Evolutionary conservation across 1,140 invertebrate genomes (phyloP).

Genomic region (Penaeus chinensis): DNA sequence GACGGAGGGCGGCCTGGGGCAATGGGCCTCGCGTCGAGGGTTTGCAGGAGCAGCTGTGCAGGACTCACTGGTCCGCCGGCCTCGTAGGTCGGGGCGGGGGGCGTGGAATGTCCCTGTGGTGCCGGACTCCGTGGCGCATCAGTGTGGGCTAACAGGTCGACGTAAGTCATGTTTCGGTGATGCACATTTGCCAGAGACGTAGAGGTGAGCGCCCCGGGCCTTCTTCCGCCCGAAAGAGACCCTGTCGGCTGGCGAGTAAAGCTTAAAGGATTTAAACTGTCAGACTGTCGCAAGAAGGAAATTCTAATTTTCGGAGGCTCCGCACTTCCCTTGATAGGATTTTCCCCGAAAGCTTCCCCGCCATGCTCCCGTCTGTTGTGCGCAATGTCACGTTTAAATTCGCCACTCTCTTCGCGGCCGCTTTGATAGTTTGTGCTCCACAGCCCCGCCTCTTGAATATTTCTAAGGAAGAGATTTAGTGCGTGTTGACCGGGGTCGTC

Average conservation of each 20-base stretch:
- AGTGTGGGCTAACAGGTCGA: background rate
- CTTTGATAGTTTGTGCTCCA: no score
- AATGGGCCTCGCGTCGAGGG: background rate
- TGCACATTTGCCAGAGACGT: slow-evolving; percentile 34
- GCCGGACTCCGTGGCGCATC: background rate
- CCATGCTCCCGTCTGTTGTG: no score
- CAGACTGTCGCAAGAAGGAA: background rate
- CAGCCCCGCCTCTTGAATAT: no score
- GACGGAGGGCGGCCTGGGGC: slow-evolving; percentile 34
- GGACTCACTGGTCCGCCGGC: slow-evolving; percentile 22
- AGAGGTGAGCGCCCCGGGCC: slow-evolving; percentile 18
- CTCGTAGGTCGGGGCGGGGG: background rate
- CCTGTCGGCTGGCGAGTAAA: background rate
- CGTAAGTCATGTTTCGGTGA: slow-evolving; percentile 12
- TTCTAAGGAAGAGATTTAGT: no score
- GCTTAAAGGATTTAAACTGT: slow-evolving; percentile 26
- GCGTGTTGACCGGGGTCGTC: no score
- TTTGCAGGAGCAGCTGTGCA: slow-evolving; percentile 20
- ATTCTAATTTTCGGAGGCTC: background rate
- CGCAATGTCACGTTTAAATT: no score
- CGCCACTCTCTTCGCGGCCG: no score
- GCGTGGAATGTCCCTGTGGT: background rate
- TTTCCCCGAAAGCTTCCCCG: no score
- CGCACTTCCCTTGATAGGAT: no score
- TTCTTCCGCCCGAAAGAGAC: background rate